These are phyloP conservation scores for Sphyrna mokarran DNA, from an alignment of 2,113 vertebrate genomes.

Conservation along the genomic window DNA sequence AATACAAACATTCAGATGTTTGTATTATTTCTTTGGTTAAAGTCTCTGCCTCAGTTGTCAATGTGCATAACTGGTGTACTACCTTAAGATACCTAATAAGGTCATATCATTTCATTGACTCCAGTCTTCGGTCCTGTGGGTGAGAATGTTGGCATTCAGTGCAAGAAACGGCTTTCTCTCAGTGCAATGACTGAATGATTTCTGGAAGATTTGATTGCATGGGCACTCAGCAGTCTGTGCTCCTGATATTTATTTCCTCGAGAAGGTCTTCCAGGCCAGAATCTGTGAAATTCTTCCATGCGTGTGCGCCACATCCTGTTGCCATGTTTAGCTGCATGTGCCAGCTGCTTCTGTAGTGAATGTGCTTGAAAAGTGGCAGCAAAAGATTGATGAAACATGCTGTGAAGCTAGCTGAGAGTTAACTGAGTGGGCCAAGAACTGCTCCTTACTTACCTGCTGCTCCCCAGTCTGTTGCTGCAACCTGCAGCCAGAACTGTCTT, in stretches of 20 bases:
- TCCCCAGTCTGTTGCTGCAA: background rate
- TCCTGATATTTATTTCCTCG: background rate
- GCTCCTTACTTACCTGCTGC: conserved; percentile 3
- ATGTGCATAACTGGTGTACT: background rate
- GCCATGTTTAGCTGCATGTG: background rate
- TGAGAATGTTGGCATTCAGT: background rate
- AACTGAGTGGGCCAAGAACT: conserved; percentile 6
- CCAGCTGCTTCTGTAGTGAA: background rate
- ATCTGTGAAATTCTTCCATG: background rate
- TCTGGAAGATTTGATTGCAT: background rate
- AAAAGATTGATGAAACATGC: conserved; percentile 29
- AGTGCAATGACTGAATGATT: background rate
- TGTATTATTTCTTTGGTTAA: too few species aligned
- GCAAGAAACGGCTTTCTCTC: background rate
- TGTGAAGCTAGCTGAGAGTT: background rate
- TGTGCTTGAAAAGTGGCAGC: conserved; percentile 23
- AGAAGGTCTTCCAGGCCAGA: background rate
- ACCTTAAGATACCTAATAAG: background rate
- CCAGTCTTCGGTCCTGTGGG: background rate
- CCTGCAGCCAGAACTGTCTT: background rate
- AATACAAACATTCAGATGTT: background rate
- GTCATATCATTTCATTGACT: background rate
- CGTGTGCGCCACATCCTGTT: conserved; percentile 10
- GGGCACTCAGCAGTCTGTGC: background rate
- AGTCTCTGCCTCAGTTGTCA: background rate